Conservation (phyloP, 2,113 vertebrate genomes). For the Rhadina sibilatrix region DNA sequence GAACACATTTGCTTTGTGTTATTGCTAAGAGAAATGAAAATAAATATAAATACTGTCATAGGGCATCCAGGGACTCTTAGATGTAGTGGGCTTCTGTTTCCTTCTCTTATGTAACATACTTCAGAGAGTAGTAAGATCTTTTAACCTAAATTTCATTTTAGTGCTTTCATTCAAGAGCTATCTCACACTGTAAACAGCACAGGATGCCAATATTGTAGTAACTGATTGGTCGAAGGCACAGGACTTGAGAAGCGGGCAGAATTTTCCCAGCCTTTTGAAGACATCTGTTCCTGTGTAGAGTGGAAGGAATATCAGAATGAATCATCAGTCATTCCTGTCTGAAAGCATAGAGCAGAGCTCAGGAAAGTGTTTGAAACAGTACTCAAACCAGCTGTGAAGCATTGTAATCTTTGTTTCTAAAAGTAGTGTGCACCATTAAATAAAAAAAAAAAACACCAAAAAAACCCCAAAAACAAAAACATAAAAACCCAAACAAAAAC, state of each 20-base stretch:
- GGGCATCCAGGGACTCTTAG: neutral
- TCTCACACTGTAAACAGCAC: neutral
- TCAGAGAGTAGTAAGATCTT: neutral
- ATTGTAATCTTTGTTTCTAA: neutral
- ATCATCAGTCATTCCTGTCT: neutral
- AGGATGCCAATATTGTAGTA: neutral
- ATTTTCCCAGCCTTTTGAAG: neutral
- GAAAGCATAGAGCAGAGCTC: neutral
- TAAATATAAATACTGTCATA: neutral
- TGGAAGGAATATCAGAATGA: neutral
- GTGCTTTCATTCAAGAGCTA: neutral
- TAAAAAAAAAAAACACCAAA: neutral
- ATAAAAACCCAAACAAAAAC: too few relatives aligned
- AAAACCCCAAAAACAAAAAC: too few relatives aligned
- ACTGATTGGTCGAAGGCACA: neutral
- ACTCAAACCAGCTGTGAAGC: neutral
- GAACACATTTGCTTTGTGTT: neutral
- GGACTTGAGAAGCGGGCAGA: neutral
- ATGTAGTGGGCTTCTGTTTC: neutral
- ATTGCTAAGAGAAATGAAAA: neutral
- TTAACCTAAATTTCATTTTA: neutral
- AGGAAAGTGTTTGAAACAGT: neutral
- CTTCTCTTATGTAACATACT: neutral
- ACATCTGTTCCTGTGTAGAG: neutral
- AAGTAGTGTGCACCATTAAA: neutral